Evolutionary conservation across 2,888 invertebrate genomes (phyloP).

Genomic region (Mantis religiosa): DNA sequence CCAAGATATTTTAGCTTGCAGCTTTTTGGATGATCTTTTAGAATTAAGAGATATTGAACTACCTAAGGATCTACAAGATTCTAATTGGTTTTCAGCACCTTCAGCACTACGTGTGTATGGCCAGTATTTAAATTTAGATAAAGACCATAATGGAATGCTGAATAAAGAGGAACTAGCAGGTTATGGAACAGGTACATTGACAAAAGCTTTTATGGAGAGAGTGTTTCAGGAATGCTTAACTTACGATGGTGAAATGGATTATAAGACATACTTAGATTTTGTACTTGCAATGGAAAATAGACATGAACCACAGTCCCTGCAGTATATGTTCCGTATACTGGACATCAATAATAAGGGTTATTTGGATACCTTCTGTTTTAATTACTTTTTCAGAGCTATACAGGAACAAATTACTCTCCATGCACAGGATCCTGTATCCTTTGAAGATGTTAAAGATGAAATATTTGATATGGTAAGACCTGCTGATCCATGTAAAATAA

Average conservation of each 20-base stretch:
- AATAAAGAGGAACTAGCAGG: slow-evolving; percentile 84
- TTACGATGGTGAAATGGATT: slow-evolving; percentile 94
- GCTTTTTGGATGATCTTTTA: slow-evolving; percentile 86
- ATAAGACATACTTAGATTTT: slow-evolving; percentile 93
- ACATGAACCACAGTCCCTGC: slow-evolving; percentile 83
- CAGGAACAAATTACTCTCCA: slow-evolving; percentile 85
- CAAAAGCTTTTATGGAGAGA: slow-evolving; percentile 83
- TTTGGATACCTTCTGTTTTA: slow-evolving; percentile 83
- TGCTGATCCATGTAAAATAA: slow-evolving; percentile 75
- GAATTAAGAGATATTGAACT: slow-evolving; percentile 77
- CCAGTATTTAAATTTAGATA: slow-evolving; percentile 88
- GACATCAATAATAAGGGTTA: slow-evolving; percentile 86
- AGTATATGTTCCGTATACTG: slow-evolving; percentile 85
- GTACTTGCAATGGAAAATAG: slow-evolving; percentile 90
- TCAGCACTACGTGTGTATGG: slow-evolving; percentile 88
- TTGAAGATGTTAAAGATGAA: slow-evolving; percentile 94
- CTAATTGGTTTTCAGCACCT: slow-evolving; percentile 88
- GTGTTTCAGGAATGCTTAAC: slow-evolving; percentile 95
- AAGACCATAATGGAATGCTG: slow-evolving; percentile 93
- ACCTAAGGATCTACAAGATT: slow-evolving; percentile 78
- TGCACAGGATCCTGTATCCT: slow-evolving; percentile 84
- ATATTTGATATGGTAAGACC: slow-evolving; percentile 98
- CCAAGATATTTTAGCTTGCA: slow-evolving; percentile 84
- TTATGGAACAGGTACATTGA: slow-evolving; percentile 89
- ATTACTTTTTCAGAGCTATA: slow-evolving; percentile 91